Evolutionary conservation across 1,140 invertebrate genomes (phyloP).

Genomic region (Colletes gigas): DNA sequence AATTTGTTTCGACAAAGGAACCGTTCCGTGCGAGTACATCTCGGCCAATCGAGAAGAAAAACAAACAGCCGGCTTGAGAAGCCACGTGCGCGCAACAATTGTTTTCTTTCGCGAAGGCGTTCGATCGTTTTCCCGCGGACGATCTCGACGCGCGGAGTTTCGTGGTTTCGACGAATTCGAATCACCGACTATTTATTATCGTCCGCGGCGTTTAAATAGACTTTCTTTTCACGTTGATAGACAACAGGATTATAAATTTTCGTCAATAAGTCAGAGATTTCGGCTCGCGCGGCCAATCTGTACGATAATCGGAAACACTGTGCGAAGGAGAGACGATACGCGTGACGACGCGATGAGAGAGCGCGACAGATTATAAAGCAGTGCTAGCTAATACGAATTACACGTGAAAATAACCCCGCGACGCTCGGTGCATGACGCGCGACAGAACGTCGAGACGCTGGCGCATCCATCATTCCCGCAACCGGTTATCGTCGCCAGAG

Average conservation of each 20-base stretch:
- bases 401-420: slow-evolving; percentile 75
- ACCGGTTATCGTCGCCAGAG: slow-evolving; percentile 54
- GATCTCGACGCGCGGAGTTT: not conserved
- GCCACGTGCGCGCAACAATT: not conserved
- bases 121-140: not conserved
- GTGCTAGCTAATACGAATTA: slow-evolving; percentile 70
- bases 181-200: too few species aligned
- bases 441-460: slow-evolving; percentile 70
- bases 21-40: not conserved
- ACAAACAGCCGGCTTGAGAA: slow-evolving; percentile 21
- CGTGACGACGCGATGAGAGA: slow-evolving; percentile 4
- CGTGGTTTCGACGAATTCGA: not conserved
- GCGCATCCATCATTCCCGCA: slow-evolving; percentile 74
- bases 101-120: not conserved
- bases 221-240: too few species aligned
- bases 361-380: slow-evolving; percentile 58
- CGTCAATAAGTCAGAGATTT: too few species aligned
- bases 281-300: too few species aligned
- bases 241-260: too few species aligned
- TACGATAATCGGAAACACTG: too few species aligned
- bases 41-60: slow-evolving; percentile 30
- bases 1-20: slow-evolving; percentile 4
- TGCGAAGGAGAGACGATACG: not conserved
- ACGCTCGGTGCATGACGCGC: slow-evolving; percentile 72
- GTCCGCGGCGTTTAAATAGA: too few species aligned